Percentiles rank a stretch among this genome's conserved stretches.
phyloP scores from a whole-genome alignment of 2,797 vertebrate species.

The Megalops cyprinoides region DNA sequence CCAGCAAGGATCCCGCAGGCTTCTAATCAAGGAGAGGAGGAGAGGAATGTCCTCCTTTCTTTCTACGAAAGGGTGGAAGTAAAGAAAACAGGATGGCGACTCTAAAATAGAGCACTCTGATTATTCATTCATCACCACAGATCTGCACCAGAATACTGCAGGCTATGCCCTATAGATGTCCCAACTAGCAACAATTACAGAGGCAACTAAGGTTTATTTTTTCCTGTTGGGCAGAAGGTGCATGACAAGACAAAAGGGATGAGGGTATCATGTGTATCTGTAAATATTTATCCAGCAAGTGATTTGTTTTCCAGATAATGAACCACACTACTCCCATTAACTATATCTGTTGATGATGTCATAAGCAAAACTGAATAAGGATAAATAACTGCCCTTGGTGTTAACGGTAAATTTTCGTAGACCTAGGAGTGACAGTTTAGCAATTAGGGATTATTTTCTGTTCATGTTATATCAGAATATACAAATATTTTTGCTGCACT shows the following conservation, averaged over 20 bases:
- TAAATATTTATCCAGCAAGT: background rate
- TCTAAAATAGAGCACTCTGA: constrained; percentile 3
- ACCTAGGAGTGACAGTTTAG: background rate
- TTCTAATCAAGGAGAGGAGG: constrained; percentile 44
- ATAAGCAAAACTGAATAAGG: too few species aligned
- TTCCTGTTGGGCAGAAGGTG: background rate
- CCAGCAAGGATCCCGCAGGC: constrained; percentile 31
- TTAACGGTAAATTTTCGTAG: background rate
- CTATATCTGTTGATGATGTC: too few species aligned
- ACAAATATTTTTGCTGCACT: too few species aligned
- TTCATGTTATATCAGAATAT: background rate
- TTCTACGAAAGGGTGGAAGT: background rate
- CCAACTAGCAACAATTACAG: background rate
- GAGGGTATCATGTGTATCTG: background rate
- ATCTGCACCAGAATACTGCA: constrained; percentile 4
- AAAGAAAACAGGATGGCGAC: constrained; percentile 14
- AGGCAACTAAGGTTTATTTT: constrained; percentile 18
- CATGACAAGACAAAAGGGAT: background rate
- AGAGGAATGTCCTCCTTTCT: background rate
- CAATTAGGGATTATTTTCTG: background rate
- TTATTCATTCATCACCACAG: constrained; percentile 21
- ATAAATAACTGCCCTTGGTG: background rate
- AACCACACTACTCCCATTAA: too few species aligned
- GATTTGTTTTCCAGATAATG: too few species aligned
- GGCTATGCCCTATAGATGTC: background rate